Conservation (phyloP, 2,113 vertebrate genomes). For the Bufo bufo region DNA sequence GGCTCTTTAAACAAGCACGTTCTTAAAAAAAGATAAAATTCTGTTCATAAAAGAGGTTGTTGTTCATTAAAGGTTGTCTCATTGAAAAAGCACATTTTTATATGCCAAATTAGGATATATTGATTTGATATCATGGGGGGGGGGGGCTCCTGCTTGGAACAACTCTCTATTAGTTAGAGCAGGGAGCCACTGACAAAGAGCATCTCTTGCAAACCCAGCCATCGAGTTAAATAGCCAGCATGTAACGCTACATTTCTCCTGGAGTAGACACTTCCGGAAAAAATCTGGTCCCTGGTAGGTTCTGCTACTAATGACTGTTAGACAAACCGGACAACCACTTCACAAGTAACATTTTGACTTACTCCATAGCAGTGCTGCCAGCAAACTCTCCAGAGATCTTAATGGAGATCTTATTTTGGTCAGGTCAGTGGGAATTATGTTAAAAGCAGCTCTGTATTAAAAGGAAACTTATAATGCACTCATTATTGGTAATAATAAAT, state of each 20-base stretch:
- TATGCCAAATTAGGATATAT: not conserved
- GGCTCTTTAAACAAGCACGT: no score
- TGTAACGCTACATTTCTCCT: no score
- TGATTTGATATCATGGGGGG: no score
- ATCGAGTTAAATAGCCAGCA: no score
- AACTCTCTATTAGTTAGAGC: no score
- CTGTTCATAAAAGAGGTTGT: not conserved
- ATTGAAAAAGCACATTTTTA: not conserved
- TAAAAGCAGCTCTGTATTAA: not conserved
- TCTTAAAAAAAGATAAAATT: no score
- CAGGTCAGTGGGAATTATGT: not conserved
- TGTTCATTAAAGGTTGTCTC: not conserved
- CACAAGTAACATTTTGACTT: not conserved
- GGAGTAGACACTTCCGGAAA: no score
- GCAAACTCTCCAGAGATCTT: not conserved
- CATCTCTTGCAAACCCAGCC: no score
- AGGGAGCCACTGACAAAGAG: no score
- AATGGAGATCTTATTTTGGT: not conserved
- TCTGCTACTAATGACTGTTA: not conserved
- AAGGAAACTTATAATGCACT: not conserved
- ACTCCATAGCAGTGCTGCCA: not conserved
- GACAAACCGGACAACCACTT: not conserved
- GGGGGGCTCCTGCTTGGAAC: no score
- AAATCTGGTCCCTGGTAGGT: not conserved
- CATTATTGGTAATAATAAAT: constrained; percentile 26